phyloP scores from a whole-genome alignment of 2,113 vertebrate genomes.

The Etia nguti region DNA sequence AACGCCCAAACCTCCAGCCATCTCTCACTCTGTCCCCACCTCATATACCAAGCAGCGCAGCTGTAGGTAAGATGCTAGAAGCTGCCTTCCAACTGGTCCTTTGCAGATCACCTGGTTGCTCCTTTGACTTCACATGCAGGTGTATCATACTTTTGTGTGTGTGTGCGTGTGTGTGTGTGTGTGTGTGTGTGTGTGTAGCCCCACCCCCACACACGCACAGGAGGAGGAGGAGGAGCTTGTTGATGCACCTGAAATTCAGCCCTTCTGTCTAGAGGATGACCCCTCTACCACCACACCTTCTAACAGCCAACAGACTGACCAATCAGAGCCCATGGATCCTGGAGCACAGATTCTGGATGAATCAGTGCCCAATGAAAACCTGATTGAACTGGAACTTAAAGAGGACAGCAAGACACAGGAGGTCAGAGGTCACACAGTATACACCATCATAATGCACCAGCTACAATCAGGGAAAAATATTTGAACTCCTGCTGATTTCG shows the following conservation, averaged over 20 bases:
- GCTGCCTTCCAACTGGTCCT: not conserved
- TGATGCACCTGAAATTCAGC: constrained; percentile 11
- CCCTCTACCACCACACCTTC: not conserved
- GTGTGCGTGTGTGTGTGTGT: not conserved
- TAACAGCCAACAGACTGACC: not conserved
- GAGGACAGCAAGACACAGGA: constrained; percentile 41
- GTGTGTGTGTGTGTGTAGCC: constrained; percentile 5
- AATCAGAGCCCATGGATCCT: not conserved
- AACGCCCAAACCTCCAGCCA: constrained; percentile 18
- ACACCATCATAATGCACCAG: not conserved
- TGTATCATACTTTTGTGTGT: not conserved
- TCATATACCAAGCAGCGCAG: constrained; percentile 24
- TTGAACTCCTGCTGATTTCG: not conserved
- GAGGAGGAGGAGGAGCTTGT: not conserved
- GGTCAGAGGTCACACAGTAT: constrained; percentile 17
- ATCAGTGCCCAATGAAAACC: not conserved
- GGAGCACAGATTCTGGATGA: not conserved
- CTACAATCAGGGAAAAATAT: not conserved
- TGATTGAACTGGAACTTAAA: not conserved
- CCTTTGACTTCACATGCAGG: too few relatives aligned
- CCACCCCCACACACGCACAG: not conserved
- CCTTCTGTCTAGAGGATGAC: constrained; percentile 62
- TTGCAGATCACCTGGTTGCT: not conserved
- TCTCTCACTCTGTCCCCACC: not conserved
- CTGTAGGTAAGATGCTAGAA: constrained; percentile 66